phyloP scores from a whole-genome alignment of 2,797 vertebrate genomes.

The Poliocrania exsul region DNA sequence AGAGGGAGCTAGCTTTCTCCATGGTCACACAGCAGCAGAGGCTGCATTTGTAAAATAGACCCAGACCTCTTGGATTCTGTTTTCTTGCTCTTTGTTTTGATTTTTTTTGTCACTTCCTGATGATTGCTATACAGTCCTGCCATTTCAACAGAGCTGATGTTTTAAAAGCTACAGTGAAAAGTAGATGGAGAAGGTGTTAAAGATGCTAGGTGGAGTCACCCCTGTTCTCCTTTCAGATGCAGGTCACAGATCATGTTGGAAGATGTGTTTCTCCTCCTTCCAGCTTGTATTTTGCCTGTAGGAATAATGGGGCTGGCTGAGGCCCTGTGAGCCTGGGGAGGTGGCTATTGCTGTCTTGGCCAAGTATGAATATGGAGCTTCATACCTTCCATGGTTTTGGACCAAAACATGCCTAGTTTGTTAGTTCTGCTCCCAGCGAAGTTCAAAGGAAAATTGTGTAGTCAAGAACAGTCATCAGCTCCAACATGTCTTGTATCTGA shows the following conservation, averaged over 20 bases:
- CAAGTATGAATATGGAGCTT: rapidly evolving
- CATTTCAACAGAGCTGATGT: background rate
- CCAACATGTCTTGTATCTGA: background rate
- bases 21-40: background rate
- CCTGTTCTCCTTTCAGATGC: background rate
- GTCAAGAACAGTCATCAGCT: rapidly evolving
- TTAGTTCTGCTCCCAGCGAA: background rate
- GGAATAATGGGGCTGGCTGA: background rate
- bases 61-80: background rate
- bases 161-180: background rate
- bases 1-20: background rate
- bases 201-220: background rate
- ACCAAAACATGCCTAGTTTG: rapidly evolving
- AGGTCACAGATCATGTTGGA: rapidly evolving
- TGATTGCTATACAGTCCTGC: background rate
- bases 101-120: background rate
- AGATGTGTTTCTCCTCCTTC: background rate
- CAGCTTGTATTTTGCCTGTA: background rate
- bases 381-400: rapidly evolving
- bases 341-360: rapidly evolving
- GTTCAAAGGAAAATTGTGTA: background rate
- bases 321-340: background rate
- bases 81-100: background rate
- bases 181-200: background rate
- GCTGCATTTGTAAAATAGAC: background rate